A percentile compares a stretch with the other conserved stretches of the same genome.
Conservation (phyloP, 2,888 invertebrate species). For the Thysanoteuthis rhombus region DNA sequence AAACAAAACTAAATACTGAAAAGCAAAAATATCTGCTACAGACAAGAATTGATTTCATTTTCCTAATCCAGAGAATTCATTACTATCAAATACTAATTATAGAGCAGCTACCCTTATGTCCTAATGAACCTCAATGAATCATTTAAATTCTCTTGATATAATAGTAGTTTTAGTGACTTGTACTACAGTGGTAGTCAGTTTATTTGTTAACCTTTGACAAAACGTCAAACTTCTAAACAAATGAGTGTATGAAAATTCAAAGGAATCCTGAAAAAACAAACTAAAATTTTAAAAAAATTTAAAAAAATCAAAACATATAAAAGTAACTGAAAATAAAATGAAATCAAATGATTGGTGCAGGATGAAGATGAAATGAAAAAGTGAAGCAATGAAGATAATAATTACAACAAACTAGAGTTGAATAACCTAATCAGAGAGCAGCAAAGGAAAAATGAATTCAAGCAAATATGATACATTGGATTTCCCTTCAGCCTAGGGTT, state of each 20-base stretch:
- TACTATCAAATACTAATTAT: no score
- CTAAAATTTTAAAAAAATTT: not conserved
- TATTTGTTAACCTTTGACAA: no score
- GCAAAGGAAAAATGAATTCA: not conserved
- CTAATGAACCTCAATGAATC: no score
- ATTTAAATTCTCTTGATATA: no score
- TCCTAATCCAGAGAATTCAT: no score
- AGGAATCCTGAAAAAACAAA: not conserved
- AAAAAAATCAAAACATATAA: not conserved
- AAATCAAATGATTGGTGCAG: not conserved
- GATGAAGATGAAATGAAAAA: not conserved
- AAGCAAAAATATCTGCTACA: no score
- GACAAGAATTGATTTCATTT: no score
- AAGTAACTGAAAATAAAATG: not conserved
- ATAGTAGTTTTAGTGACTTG: no score
- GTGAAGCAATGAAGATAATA: not conserved
- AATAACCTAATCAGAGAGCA: not conserved
- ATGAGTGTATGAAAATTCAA: not conserved
- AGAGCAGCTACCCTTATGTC: no score
- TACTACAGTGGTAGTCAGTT: no score
- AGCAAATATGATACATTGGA: not conserved
- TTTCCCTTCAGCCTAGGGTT: no score
- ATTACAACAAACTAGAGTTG: not conserved
- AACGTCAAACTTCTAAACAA: not conserved
- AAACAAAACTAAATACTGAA: no score